Evolutionary conservation across 2,888 invertebrate genomes (phyloP), one percentile per base, ranked within the genome.

Genomic region (Prosopocoilus inquinatus): DNA sequence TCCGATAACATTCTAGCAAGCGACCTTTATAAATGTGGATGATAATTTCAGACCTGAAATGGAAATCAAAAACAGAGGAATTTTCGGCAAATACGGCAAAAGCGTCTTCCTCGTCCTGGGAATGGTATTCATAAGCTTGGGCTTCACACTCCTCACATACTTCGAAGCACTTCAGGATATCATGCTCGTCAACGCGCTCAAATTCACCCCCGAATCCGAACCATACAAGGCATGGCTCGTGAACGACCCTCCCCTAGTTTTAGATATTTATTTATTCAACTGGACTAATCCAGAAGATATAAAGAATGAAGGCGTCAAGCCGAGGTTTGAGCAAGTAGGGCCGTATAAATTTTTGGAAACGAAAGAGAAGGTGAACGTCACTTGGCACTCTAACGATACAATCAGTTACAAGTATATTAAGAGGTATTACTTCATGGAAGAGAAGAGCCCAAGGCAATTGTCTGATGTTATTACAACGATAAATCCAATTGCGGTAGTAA

Each of bases 401-500:
- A 84, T 94, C 12, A 84, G 86, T n/a, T 94, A 88, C 75, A 78
- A 82, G 15, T 85, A 86, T 38, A 78, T 80, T 47, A 82, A 87
- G 62, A 81, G 78, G 53, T 94, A 89, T 84, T 81, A 81, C 70
- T 93, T 89, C 68, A 86, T 88, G 63, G 80, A 80, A 3, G 80
- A 82, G 9, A 77, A 77, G 64, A 90, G 89, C 67, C 83, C 81
- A 47, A 90, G 91, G 0, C 81, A 80, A 11, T 77, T 92, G 9
- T 75, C 80, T 9, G 92, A 92, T 70, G 77, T 80, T 39, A 80
- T 94, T 55, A 86, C 85, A 0, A 88, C 88, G 0, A 74, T 93
- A 1, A 93, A 94, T 74, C 84, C 88, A 2, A 85, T 92, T 5
- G 86, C 89, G 49, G 80, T 90, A 78, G 82, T 83, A 56, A 83